Conservation (phyloP, 2,888 invertebrate species). For the Homarus gammarus region DNA sequence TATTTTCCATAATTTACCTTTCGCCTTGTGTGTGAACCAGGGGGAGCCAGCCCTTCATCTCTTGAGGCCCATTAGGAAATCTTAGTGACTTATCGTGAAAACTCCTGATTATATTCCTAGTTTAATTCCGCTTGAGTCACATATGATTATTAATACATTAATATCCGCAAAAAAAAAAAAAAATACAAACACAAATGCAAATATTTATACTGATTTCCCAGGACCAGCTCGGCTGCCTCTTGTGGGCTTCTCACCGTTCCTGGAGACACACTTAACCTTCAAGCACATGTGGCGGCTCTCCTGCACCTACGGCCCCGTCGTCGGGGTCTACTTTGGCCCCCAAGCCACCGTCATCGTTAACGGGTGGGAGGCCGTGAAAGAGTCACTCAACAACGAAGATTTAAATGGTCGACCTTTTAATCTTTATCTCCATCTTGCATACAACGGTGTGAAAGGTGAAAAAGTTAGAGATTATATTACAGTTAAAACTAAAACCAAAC, state of each 20-base stretch:
- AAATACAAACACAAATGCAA: not conserved
- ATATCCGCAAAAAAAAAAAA: too few species aligned
- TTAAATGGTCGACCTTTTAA: conserved; percentile 83
- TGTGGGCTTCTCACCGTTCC: conserved; percentile 51
- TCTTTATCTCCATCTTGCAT: not conserved
- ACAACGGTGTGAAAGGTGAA: too few species aligned
- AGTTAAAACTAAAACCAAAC: too few species aligned
- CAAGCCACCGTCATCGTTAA: conserved; percentile 82
- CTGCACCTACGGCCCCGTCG: conserved; percentile 81
- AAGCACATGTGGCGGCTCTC: conserved; percentile 83
- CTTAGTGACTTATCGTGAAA: too few species aligned
- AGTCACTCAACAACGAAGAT: conserved; percentile 82
- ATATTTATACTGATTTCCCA: conserved; percentile 15
- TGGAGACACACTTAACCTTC: conserved; percentile 81
- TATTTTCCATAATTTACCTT: too few species aligned
- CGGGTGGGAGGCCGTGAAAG: conserved; percentile 81
- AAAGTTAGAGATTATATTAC: too few species aligned
- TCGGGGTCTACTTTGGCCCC: conserved; percentile 83
- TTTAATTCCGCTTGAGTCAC: too few species aligned
- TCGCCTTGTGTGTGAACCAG: too few species aligned
- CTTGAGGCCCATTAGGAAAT: too few species aligned
- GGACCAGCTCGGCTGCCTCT: conserved; percentile 70
- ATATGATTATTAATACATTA: too few species aligned
- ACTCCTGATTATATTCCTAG: too few species aligned
- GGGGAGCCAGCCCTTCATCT: too few species aligned